These are phyloP conservation scores for Leptodirus hochenwartii DNA, from an alignment of 2,888 invertebrate genomes.

Conservation along the genomic window DNA sequence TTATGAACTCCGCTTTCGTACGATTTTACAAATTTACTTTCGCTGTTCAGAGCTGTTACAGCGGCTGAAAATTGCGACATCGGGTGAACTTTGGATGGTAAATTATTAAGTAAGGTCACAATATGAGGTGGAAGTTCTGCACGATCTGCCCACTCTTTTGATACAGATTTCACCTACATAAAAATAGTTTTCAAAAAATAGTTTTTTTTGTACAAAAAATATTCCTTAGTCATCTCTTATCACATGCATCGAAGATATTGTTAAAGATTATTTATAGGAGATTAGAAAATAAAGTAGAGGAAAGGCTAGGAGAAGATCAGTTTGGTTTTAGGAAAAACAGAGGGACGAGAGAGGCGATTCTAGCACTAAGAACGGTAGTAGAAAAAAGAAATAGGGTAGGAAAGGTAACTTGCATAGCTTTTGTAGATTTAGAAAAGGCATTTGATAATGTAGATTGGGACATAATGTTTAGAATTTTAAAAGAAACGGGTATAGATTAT, in stretches of 20 bases:
- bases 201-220: constrained; percentile 4
- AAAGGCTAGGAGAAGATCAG: too few relatives aligned
- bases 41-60: constrained; percentile 78
- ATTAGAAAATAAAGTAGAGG: too few relatives aligned
- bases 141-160: constrained; percentile 70
- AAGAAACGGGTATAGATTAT: too few relatives aligned
- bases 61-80: constrained; percentile 92
- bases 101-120: constrained; percentile 81
- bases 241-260: too few relatives aligned
- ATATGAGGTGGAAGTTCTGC: constrained; percentile 86
- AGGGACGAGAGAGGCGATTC: too few relatives aligned
- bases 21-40: constrained; percentile 82
- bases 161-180: constrained; percentile 42
- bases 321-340: too few relatives aligned
- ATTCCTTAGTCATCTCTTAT: constrained; percentile 4
- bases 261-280: too few relatives aligned
- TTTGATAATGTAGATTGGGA: too few relatives aligned
- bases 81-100: constrained; percentile 78
- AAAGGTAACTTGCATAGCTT: too few relatives aligned
- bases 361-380: constrained; percentile 3
- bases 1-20: constrained; percentile 79
- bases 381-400: not conserved
- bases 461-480: too few relatives aligned
- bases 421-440: too few relatives aligned
- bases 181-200: constrained; percentile 4